These are phyloP conservation scores for Rousettus leschenaultii DNA, from an alignment of 2,113 vertebrate genomes.

Conservation along the genomic window DNA sequence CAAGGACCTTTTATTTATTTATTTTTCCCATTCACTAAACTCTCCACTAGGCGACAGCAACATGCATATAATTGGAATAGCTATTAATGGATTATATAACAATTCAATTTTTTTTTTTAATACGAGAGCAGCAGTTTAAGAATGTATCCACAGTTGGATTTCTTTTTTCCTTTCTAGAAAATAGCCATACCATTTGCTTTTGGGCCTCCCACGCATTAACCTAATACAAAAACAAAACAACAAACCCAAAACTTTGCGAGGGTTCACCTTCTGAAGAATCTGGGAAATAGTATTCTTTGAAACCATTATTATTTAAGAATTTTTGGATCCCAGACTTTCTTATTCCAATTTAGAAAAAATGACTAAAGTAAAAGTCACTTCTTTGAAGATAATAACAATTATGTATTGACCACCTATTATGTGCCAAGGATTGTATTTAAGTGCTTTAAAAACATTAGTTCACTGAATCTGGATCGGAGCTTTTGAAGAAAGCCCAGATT, in stretches of 20 bases:
- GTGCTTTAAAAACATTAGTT: neutral
- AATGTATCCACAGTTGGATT: neutral
- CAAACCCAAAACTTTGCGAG: neutral
- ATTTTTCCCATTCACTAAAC: neutral
- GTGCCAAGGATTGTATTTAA: neutral
- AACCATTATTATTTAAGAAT: neutral
- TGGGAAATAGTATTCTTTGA: neutral
- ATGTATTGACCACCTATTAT: neutral
- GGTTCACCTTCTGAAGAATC: neutral
- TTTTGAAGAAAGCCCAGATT: neutral
- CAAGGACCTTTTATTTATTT: accelerated
- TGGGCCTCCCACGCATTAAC: neutral
- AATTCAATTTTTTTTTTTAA: neutral
- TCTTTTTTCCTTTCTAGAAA: neutral
- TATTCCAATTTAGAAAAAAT: neutral
- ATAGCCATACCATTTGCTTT: neutral
- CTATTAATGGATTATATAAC: neutral
- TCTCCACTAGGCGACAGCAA: slow-evolving; percentile 33
- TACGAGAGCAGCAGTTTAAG: neutral
- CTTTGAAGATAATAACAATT: neutral
- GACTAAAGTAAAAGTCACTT: neutral
- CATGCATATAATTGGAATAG: neutral
- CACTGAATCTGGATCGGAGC: neutral
- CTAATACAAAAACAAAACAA: neutral
- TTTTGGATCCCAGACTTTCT: neutral